phyloP scores from a whole-genome alignment of 1,140 invertebrate species.

The Drosophila auraria region DNA sequence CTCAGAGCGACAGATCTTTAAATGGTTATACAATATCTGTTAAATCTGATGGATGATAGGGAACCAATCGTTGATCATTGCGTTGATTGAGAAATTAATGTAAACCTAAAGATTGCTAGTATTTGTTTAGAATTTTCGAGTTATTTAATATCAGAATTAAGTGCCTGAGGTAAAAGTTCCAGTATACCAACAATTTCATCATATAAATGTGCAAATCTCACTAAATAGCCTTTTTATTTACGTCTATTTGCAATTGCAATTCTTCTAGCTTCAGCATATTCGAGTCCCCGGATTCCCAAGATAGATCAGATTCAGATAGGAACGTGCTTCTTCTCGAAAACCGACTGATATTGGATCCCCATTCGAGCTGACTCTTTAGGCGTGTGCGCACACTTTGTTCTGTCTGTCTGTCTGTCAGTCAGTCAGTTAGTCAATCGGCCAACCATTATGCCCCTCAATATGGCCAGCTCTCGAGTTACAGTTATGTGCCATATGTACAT shows the following conservation, averaged over 20 bases:
- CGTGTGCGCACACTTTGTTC: constrained; percentile 36
- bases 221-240: background rate
- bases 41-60: background rate
- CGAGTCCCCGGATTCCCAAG: constrained; percentile 6
- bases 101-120: too few species aligned
- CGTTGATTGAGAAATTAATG: too few species aligned
- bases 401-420: constrained; percentile 1
- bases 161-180: too few species aligned
- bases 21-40: background rate
- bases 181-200: background rate
- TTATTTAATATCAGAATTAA: background rate
- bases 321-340: constrained; percentile 32
- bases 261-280: constrained; percentile 20
- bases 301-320: constrained; percentile 22
- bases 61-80: too few species aligned
- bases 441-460: constrained; percentile 30
- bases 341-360: constrained; percentile 29
- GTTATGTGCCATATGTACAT: constrained; percentile 50
- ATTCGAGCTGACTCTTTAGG: constrained; percentile 11
- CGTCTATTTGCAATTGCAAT: background rate
- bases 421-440: constrained; percentile 45
- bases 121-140: background rate
- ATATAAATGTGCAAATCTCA: background rate
- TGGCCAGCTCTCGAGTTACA: constrained; percentile 61
- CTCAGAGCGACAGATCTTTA: background rate